Conservation (phyloP, 2,113 vertebrate species). For the Callipepla squamata region DNA sequence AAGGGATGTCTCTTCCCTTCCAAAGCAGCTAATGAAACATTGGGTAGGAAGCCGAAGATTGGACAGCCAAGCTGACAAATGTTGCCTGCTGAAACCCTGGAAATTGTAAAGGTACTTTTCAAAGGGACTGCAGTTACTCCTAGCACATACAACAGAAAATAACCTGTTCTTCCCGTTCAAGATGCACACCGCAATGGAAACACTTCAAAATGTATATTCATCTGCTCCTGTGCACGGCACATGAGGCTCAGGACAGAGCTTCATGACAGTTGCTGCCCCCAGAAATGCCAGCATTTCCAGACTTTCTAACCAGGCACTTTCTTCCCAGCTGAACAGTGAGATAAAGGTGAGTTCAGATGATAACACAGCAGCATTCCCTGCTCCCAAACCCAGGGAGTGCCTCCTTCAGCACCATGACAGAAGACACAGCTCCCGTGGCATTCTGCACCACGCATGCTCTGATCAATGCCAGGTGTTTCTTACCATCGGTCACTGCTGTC, state of each 20-base stretch:
- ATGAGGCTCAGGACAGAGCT: neutral
- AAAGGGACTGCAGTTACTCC: neutral
- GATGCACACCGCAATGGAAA: neutral
- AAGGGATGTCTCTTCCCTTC: neutral
- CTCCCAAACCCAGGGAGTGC: neutral
- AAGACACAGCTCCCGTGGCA: fast-evolving
- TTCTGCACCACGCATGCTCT: fast-evolving
- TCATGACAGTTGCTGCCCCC: neutral
- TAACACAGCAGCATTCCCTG: neutral
- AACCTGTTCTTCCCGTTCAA: neutral
- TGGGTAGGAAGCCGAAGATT: neutral
- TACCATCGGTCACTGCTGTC: too few species aligned
- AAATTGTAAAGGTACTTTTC: neutral
- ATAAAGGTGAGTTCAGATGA: neutral
- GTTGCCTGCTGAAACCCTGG: neutral
- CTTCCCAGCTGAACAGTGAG: neutral
- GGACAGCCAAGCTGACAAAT: neutral
- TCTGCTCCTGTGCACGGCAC: neutral
- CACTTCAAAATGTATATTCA: neutral
- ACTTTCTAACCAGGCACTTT: fast-evolving
- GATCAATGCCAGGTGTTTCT: fast-evolving
- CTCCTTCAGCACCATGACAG: neutral
- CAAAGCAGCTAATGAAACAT: neutral
- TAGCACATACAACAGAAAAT: neutral
- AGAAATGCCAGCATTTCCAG: neutral